Conservation (phyloP, 2,113 vertebrate species). For the Lophius piscatorius region DNA sequence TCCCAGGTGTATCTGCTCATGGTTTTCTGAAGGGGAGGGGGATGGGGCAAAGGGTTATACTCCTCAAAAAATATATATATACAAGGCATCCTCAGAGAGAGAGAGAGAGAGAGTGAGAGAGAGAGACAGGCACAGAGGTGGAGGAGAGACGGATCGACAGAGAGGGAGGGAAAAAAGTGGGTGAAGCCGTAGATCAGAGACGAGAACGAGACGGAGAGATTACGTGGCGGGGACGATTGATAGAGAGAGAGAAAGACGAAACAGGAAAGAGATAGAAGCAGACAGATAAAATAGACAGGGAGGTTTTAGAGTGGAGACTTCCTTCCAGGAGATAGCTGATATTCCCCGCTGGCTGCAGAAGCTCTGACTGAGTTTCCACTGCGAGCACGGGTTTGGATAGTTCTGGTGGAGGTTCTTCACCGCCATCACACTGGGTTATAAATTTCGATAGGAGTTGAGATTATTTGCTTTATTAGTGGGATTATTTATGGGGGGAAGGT, state of each 20-base stretch:
- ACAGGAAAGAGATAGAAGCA: conserved; percentile 35
- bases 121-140: not conserved
- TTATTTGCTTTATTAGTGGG: conserved; percentile 43
- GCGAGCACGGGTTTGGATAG: conserved; percentile 14
- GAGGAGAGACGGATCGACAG: not conserved
- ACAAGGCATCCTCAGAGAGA: conserved; percentile 58
- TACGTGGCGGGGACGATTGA: conserved; percentile 16
- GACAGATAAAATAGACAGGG: conserved; percentile 53
- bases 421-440: conserved; percentile 12
- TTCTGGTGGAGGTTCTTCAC: conserved; percentile 13
- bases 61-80: conserved; percentile 77
- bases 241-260: conserved; percentile 22
- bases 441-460: conserved; percentile 28
- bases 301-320: conserved; percentile 48
- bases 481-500: not conserved
- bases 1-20: conserved; percentile 89
- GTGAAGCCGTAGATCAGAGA: too few species aligned
- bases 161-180: conserved; percentile 2
- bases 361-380: conserved; percentile 1
- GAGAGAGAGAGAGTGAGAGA: conserved; percentile 36
- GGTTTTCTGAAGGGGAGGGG: conserved; percentile 84
- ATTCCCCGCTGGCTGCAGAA: conserved; percentile 45
- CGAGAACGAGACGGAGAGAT: too few species aligned
- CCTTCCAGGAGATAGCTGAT: conserved; percentile 51
- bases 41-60: conserved; percentile 80